These are phyloP conservation scores for Caracal caracal DNA, from an alignment of 2,113 vertebrate genomes.

Conservation along the genomic window DNA sequence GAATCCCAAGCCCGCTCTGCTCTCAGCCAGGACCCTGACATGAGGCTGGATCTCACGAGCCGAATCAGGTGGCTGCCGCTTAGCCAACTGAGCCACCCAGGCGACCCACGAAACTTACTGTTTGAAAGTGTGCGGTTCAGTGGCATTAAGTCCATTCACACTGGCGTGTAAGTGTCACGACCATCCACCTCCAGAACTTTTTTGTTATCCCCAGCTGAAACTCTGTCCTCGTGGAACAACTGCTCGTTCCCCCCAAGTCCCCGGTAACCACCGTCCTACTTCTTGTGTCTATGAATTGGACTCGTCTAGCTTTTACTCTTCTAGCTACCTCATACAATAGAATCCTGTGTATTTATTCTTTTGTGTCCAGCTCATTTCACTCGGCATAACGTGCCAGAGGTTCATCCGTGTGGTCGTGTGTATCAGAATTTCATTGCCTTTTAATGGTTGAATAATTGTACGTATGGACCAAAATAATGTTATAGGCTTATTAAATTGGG, in stretches of 20 bases:
- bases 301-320: background rate
- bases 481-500: background rate
- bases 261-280: background rate
- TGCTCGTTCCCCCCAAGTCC: background rate
- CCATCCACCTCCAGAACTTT: background rate
- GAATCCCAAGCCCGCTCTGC: no score
- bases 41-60: no score
- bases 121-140: background rate
- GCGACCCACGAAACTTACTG: background rate
- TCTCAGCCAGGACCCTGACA: no score
- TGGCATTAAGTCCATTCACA: background rate
- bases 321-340: background rate
- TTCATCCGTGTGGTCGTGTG: background rate
- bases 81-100: no score
- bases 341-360: background rate
- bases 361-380: background rate
- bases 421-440: constrained; percentile 2
- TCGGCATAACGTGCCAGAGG: background rate
- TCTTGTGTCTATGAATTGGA: background rate
- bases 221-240: rapidly evolving
- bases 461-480: background rate
- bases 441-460: background rate
- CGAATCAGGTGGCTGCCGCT: no score
- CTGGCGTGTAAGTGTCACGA: background rate
- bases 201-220: background rate